Evolutionary conservation across 1,140 invertebrate genomes (phyloP), one percentile per base, ranked within the genome.

Genomic region (Tetraneura akinire): DNA sequence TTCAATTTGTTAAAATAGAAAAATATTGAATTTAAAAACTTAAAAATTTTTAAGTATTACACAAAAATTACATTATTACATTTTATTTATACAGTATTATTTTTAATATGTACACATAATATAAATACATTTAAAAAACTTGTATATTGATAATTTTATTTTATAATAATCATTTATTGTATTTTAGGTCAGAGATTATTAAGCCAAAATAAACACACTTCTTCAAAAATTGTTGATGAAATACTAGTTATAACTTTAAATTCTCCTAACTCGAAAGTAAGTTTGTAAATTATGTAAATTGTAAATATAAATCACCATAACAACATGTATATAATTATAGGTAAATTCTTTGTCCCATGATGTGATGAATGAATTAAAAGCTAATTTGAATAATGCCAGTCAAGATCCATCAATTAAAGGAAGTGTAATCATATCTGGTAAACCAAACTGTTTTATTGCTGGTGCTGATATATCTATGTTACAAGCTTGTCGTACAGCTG

Each of bases 391-490:
- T 83, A 89, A 92, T 84, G 87, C 97, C 62, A 89, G 92, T 84
- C 88, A 86, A 16, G 92, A 97, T 87, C 84, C 91, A 3, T 85
- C 88, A 45, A 90, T 98, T 13, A 91, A 91, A 83, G 92, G 94
- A 68, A 93, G 92, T 53, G 97, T 99, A 53, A 84, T 99, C 1
- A 98, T 98, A 81, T 99, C 97, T 37, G 95, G 91, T 0, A 99
- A 99, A 86, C 92, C 94, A 68, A 94, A 92, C 66, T 95, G 92
- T 86, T 99, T 99, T 84, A 96, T 99, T 83, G 98, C 97, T 82
- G 98, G 98, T 13, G 98, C 98, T 60, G 98, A 99, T 86, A 98
- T 99, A 81, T 86, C 86, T 9, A 94, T 95, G 93, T 82, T 96
- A 57, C 90, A 93, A 85, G 87, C 87, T 74, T 93, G 91, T 83